phyloP scores from a whole-genome alignment of 2,797 vertebrate genomes.

The Notamacropus eugenii region DNA sequence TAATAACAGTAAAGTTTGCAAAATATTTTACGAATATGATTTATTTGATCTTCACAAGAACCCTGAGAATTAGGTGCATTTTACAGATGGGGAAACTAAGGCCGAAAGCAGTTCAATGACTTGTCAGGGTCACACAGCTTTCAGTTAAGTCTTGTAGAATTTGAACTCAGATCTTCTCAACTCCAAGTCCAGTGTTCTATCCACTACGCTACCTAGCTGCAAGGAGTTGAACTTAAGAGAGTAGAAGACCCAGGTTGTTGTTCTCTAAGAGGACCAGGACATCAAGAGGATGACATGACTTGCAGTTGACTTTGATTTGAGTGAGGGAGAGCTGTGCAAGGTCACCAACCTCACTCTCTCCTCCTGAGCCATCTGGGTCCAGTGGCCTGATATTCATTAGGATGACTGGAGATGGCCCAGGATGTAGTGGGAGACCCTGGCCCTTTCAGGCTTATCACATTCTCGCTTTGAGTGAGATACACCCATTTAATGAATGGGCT shows the following conservation, averaged over 20 bases:
- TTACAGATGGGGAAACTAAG: not conserved
- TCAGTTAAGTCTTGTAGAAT: not conserved
- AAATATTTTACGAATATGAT: not conserved
- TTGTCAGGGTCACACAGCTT: not conserved
- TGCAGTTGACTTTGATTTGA: too few relatives aligned
- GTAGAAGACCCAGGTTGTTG: not conserved
- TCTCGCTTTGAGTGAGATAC: too few relatives aligned
- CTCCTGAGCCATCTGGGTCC: too few relatives aligned
- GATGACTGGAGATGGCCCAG: too few relatives aligned
- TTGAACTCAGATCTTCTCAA: not conserved
- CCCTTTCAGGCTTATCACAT: too few relatives aligned
- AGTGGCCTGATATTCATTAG: too few relatives aligned
- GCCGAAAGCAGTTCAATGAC: not conserved
- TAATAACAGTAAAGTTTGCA: not conserved
- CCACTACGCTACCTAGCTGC: not conserved
- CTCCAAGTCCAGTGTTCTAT: not conserved
- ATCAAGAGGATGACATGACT: too few relatives aligned
- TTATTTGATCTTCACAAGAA: not conserved
- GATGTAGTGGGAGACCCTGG: too few relatives aligned
- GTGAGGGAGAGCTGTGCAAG: too few relatives aligned
- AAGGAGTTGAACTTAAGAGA: not conserved
- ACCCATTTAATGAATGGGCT: too few relatives aligned
- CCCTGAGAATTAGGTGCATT: not conserved
- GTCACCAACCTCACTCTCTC: too few relatives aligned
- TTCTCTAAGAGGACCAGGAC: too few relatives aligned